Base-by-base conservation (phyloP, 2,113 vertebrate genomes). In the Grus americana region DNA sequence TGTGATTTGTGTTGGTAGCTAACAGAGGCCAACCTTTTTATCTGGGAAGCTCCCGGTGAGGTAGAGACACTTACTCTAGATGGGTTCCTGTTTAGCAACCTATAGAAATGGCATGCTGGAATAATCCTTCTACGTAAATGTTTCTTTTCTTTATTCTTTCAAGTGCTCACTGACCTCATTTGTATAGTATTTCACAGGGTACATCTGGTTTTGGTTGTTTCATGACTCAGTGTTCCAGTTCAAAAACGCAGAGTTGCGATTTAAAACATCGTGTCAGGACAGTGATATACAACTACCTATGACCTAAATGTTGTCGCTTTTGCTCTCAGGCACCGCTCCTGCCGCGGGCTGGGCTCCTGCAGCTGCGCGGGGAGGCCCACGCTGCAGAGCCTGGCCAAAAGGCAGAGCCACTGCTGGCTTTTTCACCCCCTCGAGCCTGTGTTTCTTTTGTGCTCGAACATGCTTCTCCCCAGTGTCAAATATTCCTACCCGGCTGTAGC, bases 161-260 rank as follows among this genome's bases (percentile, higher is more conserved):
- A 95, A 95, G 81, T 76, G 67, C 85, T 95, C 0, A 0, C 74
- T 97, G 96, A 95, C 93, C 95, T 96, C 91, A 92, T 79, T 93
- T 81, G 4, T 88, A 9, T 81, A 94, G 84, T 50, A 82, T 96
- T 93, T 92, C 92, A 90, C 80, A 70, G 89, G 76, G 84, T 96
- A 95, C 96, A 94, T 96, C 95, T 97, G 97, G 89, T 96, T 97
- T 96, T 90, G 94, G 91, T 97, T 96, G 91, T 89, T 95, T 90
- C 78, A 34, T 95, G 96, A 97, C 74, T 95, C 91, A 82, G 84
- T 93, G 86, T 50, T 96, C 70, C 81, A 94, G 84, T 73, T 72
- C 26, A 91, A 79, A 75, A 85, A 62, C 0, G 27, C 80, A 83
- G 78, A 11, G 46, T 44, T 86, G 92, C 76, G 91, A 90, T 97